Conservation (phyloP, 1,140 invertebrate genomes). For the Drosophila triauraria region DNA sequence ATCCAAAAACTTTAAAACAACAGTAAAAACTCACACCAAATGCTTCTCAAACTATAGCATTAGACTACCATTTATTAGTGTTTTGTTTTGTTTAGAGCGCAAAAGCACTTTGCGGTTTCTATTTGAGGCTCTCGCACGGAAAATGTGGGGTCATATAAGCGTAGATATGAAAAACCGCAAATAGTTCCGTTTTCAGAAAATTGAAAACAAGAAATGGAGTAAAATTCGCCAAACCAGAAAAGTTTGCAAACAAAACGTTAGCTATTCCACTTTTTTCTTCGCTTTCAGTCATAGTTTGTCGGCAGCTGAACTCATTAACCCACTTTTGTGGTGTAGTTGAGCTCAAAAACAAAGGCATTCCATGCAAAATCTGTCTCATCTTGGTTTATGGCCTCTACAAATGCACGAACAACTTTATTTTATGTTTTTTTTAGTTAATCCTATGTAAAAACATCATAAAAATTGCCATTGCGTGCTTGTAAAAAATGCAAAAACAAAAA, state of each 20-base stretch:
- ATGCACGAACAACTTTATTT: conserved; percentile 26
- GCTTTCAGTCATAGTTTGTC: conserved; percentile 2
- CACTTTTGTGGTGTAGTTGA: conserved; percentile 50
- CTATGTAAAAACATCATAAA: conserved; percentile 33
- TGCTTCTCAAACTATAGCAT: neutral
- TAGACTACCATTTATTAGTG: conserved; percentile 9
- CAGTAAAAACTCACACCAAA: neutral
- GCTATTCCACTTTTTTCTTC: conserved; percentile 30
- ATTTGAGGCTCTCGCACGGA: conserved; percentile 31
- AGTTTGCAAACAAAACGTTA: conserved; percentile 32
- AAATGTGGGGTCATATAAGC: conserved; percentile 13
- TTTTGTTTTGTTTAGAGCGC: conserved; percentile 27
- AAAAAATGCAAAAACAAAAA: conserved; percentile 33
- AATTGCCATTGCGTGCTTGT: conserved; percentile 38
- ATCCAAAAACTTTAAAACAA: neutral
- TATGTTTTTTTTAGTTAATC: conserved; percentile 36
- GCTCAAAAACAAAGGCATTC: conserved; percentile 39
- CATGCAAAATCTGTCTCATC: conserved; percentile 65
- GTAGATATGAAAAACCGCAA: conserved; percentile 48
- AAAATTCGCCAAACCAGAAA: conserved; percentile 33
- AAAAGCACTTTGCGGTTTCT: conserved; percentile 32
- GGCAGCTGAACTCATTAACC: conserved; percentile 76
- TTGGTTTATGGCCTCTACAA: conserved; percentile 51
- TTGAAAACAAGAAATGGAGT: conserved; percentile 40
- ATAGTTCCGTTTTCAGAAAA: conserved; percentile 49